Conservation (phyloP, 2,888 invertebrate species). For the Agonopterix arenella region DNA sequence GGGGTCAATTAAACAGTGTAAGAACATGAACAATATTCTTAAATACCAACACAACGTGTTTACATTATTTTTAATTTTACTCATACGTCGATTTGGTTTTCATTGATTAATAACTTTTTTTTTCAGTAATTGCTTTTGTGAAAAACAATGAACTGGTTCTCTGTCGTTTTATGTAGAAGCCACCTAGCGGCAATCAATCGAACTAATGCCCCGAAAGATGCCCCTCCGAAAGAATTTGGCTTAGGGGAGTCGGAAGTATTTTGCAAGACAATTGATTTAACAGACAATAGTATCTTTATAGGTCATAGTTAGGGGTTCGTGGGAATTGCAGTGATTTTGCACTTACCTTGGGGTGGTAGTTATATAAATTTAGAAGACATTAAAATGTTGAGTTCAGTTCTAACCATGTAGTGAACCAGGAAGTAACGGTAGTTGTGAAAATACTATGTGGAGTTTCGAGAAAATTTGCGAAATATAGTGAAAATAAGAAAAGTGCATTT, state of each 20-base stretch:
- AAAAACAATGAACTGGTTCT: not conserved
- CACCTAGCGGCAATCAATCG: conserved; percentile 38
- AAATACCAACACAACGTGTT: too few species aligned
- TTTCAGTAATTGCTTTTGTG: too few species aligned
- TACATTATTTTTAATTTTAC: too few species aligned
- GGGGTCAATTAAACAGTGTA: too few species aligned
- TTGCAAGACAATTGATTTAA: conserved; percentile 51
- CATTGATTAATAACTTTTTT: too few species aligned
- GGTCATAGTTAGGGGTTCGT: conserved; percentile 55
- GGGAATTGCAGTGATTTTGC: conserved; percentile 39
- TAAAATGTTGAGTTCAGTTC: conserved; percentile 52
- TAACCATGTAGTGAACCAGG: conserved; percentile 48
- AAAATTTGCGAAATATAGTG: too few species aligned
- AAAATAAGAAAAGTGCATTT: too few species aligned
- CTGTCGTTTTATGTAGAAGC: conserved; percentile 20
- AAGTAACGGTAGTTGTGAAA: conserved; percentile 28
- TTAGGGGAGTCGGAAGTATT: conserved; percentile 48
- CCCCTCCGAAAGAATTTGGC: conserved; percentile 15
- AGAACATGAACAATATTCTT: too few species aligned
- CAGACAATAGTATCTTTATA: conserved; percentile 46
- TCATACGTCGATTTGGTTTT: too few species aligned
- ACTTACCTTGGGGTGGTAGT: conserved; percentile 44
- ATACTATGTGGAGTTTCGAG: too few species aligned
- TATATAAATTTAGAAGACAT: conserved; percentile 52
- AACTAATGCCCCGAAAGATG: conserved; percentile 30